Conservation (phyloP, 1,140 invertebrate genomes). For the Drosophila suzukii region DNA sequence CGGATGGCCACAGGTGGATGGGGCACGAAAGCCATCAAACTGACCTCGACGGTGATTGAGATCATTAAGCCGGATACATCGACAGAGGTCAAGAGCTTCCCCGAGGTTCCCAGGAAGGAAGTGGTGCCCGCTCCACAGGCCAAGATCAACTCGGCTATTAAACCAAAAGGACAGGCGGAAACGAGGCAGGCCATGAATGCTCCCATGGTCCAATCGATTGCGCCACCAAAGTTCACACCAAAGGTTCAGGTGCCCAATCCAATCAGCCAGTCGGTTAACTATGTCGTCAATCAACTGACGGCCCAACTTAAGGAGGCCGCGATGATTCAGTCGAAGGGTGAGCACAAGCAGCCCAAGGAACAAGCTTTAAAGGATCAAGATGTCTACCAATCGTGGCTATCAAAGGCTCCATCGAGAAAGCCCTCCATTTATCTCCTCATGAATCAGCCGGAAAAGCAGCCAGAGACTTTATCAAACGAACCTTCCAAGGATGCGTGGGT, state of each 20-base stretch:
- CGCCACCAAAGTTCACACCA: neutral
- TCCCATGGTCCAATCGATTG: neutral
- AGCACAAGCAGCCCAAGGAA: neutral
- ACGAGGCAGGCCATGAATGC: slow-evolving; percentile 1
- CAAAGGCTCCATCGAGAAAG: neutral
- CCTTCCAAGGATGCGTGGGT: neutral
- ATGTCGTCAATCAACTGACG: slow-evolving; percentile 5
- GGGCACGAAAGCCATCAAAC: slow-evolving; percentile 40
- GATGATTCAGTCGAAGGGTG: neutral
- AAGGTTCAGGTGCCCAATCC: neutral
- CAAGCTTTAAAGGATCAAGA: neutral
- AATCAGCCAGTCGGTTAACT: slow-evolving; percentile 8
- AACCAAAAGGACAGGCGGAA: neutral
- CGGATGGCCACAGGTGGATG: neutral
- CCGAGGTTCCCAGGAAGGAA: neutral
- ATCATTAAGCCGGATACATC: slow-evolving; percentile 23
- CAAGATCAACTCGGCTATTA: neutral
- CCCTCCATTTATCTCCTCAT: slow-evolving; percentile 15
- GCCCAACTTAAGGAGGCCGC: slow-evolving; percentile 5
- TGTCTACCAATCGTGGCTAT: neutral
- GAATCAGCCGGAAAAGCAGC: neutral
- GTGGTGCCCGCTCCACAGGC: neutral
- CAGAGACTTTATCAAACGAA: neutral
- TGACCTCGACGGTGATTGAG: slow-evolving; percentile 62
- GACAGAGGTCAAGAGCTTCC: no score